These are phyloP conservation scores for Brenthis daphne DNA, from an alignment of 2,888 invertebrate species.

Conservation along the genomic window DNA sequence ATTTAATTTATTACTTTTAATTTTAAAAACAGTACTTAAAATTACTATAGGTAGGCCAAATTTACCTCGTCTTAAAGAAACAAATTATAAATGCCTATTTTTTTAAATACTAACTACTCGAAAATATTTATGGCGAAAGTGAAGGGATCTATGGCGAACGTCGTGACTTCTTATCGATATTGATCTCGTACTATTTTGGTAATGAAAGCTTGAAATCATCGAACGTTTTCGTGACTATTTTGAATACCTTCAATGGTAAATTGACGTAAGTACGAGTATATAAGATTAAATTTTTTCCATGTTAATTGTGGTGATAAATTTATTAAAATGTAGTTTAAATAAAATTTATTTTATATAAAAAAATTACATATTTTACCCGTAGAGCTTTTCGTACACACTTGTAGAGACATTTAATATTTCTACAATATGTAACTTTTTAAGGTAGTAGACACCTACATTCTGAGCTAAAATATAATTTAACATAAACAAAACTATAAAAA, in stretches of 20 bases:
- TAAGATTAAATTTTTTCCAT: background rate
- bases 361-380: too few relatives aligned
- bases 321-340: too few relatives aligned
- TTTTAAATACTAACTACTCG: conserved; percentile 4
- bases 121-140: conserved; percentile 32
- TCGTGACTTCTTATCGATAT: conserved; percentile 34
- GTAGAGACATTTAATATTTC: too few relatives aligned
- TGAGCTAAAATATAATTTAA: conserved; percentile 1
- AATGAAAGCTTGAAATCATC: conserved; percentile 24
- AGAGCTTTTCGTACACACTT: too few relatives aligned
- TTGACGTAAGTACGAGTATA: conserved; percentile 1
- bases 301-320: too few relatives aligned
- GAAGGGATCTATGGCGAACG: conserved; percentile 24
- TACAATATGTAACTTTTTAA: too few relatives aligned
- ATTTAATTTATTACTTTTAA: too few relatives aligned
- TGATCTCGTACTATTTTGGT: conserved; percentile 31
- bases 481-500: conserved; percentile 15
- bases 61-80: too few relatives aligned
- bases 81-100: background rate
- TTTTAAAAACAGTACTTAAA: too few relatives aligned
- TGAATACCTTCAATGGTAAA: conserved; percentile 33
- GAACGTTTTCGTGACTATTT: conserved; percentile 27
- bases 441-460: conserved; percentile 7
- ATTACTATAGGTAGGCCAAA: too few relatives aligned
- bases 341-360: too few relatives aligned